Evolutionary conservation across 1,140 invertebrate species (phyloP).

Genomic region (Nomia melanderi): DNA sequence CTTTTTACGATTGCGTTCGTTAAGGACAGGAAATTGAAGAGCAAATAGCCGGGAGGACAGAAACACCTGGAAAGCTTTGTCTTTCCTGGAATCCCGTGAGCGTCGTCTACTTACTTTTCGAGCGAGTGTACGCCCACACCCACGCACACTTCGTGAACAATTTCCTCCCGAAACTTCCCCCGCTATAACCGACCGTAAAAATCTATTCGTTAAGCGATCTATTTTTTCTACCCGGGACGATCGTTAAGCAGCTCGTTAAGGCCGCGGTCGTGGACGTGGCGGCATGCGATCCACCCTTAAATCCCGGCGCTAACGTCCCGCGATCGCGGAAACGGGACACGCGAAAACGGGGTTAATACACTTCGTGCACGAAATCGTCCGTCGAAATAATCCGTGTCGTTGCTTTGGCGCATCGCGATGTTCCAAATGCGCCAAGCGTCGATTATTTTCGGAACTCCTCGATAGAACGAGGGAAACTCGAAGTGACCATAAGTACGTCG

Average conservation of each 20-base stretch:
- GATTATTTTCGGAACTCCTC: not conserved
- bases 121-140: too few species aligned
- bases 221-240: not conserved
- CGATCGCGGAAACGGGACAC: slow-evolving; percentile 36
- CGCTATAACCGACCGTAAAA: slow-evolving; percentile 28
- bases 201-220: slow-evolving; percentile 31
- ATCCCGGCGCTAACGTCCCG: slow-evolving; percentile 18
- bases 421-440: slow-evolving; percentile 4
- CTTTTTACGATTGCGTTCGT: too few species aligned
- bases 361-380: slow-evolving; percentile 51
- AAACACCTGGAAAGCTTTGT: too few species aligned
- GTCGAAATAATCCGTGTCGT: slow-evolving; percentile 54
- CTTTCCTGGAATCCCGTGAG: slow-evolving; percentile 1
- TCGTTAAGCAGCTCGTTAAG: slow-evolving; percentile 45
- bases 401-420: slow-evolving; percentile 46
- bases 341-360: slow-evolving; percentile 63
- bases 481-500: too few species aligned
- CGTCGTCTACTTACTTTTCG: too few species aligned
- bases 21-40: too few species aligned
- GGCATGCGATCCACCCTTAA: slow-evolving; percentile 58
- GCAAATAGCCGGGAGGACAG: too few species aligned
- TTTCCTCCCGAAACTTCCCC: not conserved
- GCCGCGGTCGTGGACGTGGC: slow-evolving; percentile 7
- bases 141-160: not conserved
- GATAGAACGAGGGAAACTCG: too few species aligned